phyloP scores from a whole-genome alignment of 2,113 vertebrate genomes.

The Fukomys damarensis region DNA sequence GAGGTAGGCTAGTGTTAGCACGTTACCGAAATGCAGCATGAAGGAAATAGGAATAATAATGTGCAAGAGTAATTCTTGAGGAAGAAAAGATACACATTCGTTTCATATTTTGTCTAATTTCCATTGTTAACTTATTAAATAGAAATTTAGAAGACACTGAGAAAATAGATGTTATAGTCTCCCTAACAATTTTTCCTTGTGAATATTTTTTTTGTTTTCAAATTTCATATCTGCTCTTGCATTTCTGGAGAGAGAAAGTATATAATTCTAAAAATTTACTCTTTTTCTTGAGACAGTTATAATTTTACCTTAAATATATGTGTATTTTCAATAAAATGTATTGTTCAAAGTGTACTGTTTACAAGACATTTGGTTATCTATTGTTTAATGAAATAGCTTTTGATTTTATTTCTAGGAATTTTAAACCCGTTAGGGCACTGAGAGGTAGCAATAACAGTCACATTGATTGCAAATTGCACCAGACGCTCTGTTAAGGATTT shows the following conservation, averaged over 20 bases:
- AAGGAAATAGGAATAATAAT: neutral
- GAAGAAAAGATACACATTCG: neutral
- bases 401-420: conserved; percentile 28
- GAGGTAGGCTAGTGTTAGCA: neutral
- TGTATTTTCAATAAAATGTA: neutral
- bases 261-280: neutral
- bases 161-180: neutral
- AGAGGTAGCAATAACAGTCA: neutral
- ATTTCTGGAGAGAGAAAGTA: neutral
- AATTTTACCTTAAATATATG: neutral
- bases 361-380: conserved; percentile 17
- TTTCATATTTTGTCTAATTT: neutral
- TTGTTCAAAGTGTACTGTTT: neutral
- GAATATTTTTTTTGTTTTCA: neutral
- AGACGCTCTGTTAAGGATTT: neutral
- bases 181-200: neutral
- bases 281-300: conserved; percentile 32
- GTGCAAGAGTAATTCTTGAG: neutral
- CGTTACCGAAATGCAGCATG: neutral
- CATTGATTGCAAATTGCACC: neutral
- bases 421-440: neutral
- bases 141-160: neutral
- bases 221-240: neutral
- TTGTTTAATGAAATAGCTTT: conserved; percentile 46
- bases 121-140: neutral